These are phyloP conservation scores for Choloepus didactylus DNA, from an alignment of 2,797 vertebrate genomes.

Conservation along the genomic window DNA sequence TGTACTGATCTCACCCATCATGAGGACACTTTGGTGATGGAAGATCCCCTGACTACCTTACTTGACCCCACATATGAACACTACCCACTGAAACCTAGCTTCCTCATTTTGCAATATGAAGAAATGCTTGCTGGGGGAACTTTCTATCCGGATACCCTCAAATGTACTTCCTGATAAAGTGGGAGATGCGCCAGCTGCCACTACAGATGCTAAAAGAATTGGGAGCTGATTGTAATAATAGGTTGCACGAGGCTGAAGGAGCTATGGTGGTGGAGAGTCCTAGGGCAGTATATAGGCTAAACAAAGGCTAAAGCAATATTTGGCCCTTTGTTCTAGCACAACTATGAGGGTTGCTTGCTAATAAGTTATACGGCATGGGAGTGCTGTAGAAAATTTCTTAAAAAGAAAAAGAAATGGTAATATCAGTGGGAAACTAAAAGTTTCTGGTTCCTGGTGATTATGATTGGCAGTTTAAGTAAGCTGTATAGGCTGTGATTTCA, in stretches of 20 bases:
- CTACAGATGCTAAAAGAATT: constrained; percentile 88
- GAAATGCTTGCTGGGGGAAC: constrained; percentile 86
- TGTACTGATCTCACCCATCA: not conserved
- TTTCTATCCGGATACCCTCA: constrained; percentile 88
- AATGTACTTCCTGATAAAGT: constrained; percentile 89
- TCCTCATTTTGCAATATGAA: constrained; percentile 84
- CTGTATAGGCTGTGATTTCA: constrained; percentile 69
- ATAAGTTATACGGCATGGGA: constrained; percentile 67
- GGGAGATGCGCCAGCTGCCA: constrained; percentile 89
- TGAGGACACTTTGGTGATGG: not conserved
- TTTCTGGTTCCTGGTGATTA: constrained; percentile 47
- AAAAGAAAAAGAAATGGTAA: constrained; percentile 80
- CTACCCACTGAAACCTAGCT: constrained; percentile 71
- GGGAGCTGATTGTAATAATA: constrained; percentile 90
- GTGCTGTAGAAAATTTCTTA: constrained; percentile 73
- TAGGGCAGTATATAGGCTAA: constrained; percentile 80
- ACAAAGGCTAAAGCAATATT: constrained; percentile 84
- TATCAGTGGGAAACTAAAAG: constrained; percentile 13
- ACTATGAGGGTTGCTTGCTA: constrained; percentile 74
- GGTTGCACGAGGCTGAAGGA: constrained; percentile 80
- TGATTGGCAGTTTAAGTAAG: constrained; percentile 60
- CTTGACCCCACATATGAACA: constrained; percentile 82
- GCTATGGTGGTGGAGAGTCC: constrained; percentile 81
- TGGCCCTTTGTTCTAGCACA: constrained; percentile 79
- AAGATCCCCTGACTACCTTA: constrained; percentile 73